These are phyloP conservation scores for Pantherophis vulpinus DNA, from an alignment of 2,797 vertebrate genomes.

Conservation along the genomic window DNA sequence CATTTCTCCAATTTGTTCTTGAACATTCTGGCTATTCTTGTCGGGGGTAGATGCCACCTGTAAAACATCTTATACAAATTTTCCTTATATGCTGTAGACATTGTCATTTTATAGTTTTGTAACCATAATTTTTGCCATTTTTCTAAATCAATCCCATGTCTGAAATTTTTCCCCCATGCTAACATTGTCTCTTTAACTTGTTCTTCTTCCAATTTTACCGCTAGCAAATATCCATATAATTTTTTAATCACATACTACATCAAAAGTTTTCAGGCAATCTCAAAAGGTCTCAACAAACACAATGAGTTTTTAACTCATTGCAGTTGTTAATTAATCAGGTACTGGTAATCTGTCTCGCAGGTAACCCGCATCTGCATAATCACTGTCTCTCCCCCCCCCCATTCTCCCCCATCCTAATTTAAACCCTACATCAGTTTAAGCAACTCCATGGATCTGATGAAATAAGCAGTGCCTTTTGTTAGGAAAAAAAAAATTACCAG, in stretches of 20 bases:
- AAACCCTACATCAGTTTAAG: not conserved
- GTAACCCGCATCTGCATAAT: not conserved
- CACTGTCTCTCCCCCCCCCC: not conserved
- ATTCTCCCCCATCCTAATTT: not conserved
- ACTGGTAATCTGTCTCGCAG: not conserved
- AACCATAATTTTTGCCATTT: too few relatives aligned
- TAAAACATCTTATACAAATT: too few relatives aligned
- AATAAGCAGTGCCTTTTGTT: not conserved
- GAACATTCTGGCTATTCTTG: too few relatives aligned
- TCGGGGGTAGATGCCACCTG: too few relatives aligned
- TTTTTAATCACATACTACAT: not conserved
- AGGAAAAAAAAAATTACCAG: not conserved
- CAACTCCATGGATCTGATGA: not conserved
- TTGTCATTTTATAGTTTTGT: too few relatives aligned
- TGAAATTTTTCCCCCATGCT: too few relatives aligned
- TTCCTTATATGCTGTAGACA: too few relatives aligned
- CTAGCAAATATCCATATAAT: too few relatives aligned
- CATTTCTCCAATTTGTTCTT: too few relatives aligned
- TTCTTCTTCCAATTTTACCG: too few relatives aligned
- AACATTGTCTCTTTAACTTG: too few relatives aligned
- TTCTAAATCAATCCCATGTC: too few relatives aligned
- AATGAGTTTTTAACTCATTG: not conserved
- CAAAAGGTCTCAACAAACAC: not conserved
- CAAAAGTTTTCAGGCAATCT: not conserved
- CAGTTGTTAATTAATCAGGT: not conserved